Evolutionary conservation across 2,888 invertebrate species (phyloP), one percentile per base, ranked within the genome.

Genomic region (Hedya salicella): DNA sequence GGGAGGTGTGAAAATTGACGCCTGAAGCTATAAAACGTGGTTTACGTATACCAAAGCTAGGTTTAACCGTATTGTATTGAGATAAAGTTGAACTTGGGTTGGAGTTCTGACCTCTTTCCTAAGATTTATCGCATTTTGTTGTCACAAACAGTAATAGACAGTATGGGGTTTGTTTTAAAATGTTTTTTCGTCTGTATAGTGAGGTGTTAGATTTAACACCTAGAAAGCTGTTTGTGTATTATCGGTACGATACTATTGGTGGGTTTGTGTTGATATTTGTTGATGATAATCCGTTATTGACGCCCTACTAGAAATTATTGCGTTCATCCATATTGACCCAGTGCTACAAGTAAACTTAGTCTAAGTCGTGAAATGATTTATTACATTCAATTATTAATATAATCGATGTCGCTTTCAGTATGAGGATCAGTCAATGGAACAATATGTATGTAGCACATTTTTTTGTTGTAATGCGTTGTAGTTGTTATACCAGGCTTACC

Each of bases 1-100:
- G 14, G 14, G 59, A 91, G 91, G 91, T 91, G 91, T 91, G 91
- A 91, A 91, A 91, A 88, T 87, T 91, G 81, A 91, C 91, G 90
- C 91, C 88, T 89, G 77, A 86, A 80, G 75, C 73, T 73, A 71
- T 79, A 79, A 72, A 71, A 72, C 73, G 36, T 17, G 48, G 21
- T 14, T 16, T 9, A n/a, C 2, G 5, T 75, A 75, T 68, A 70
- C 63, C 46, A 62, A 39, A 46, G 14, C 46, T 16, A 69, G 68
- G 72, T 65, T 67, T 53, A 42, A 56, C 61, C 69, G 59, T 77
- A 77, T 1, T 0, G 0, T 4, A 2, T 19, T 3, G 6, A 0
- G 0, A 3, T 63, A 76, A 25, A 67, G 73, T 70, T 49, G 16
- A 42, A 59, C 70, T 73, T 86, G 1, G 67, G 30, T 61, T 79